Evolutionary conservation across 1,140 invertebrate species (phyloP), one percentile per base, ranked within the genome.

Genomic region (Aphaenogaster floridana): DNA sequence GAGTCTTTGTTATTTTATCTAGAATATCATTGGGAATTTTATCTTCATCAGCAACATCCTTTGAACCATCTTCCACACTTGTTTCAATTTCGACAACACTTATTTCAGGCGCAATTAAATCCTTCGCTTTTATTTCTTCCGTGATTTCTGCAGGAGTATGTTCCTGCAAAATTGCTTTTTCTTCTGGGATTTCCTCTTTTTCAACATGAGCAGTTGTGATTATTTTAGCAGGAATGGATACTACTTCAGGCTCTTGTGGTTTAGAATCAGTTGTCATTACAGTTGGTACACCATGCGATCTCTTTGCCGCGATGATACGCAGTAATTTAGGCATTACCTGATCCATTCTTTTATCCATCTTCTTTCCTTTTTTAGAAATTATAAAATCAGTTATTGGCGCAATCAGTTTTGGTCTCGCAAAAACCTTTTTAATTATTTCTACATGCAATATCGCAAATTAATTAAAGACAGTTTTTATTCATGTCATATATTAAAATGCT

Each of bases 281-380:
- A 50, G 4, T 17, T 11, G 54, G 1, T 50, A 0, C 7, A 52
- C 28, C 3, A 71, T 21, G 13, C 1, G 34, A 45, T 54, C 8
- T 78, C 42, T 80, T 85, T 0, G 1, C 28, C 11, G 15, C 11
- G 3, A 61, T 57, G 13, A 45, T 8, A 0, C 34, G n/a, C 1
- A 59, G 0, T 72, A 69, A 76, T 64, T 90, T 87, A 7, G 74
- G 39, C 13, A 42, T 42, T 57, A 4, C 50, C 5, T 48, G 50
- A 13, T n/a, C 39, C 4, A 3, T 42, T 21, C 2, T 50, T 8
- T 34, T n/a, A 42, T 59, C 79, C 1, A 28, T 34, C 54, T 57
- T 45, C 3, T 68, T 69, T 7, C 6, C 17, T 21, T 45, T 34
- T 17, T 74, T 13, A 48, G 17, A 0, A 59, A 61, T 13, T 39